These are phyloP conservation scores for Seriola dumerili DNA, from an alignment of 2,113 vertebrate species.

Conservation along the genomic window DNA sequence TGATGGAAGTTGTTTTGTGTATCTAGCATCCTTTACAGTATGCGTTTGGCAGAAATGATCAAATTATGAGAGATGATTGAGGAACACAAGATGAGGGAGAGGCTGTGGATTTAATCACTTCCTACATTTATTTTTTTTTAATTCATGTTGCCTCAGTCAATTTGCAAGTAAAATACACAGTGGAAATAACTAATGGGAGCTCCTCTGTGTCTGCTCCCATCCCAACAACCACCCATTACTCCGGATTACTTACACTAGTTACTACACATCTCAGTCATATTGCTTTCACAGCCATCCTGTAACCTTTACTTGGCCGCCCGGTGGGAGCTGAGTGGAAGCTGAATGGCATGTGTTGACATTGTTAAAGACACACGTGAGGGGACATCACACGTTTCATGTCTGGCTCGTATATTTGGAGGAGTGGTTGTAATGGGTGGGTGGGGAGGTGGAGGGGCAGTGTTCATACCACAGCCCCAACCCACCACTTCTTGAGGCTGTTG, in stretches of 20 bases:
- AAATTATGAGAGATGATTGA: not conserved
- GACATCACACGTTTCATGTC: constrained; percentile 61
- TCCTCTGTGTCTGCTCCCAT: not conserved
- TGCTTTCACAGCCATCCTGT: constrained; percentile 44
- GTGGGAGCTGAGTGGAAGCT: constrained; percentile 44
- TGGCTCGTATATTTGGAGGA: constrained; percentile 45
- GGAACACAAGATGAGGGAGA: not conserved
- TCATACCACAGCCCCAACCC: constrained; percentile 1
- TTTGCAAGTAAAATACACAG: not conserved
- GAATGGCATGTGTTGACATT: constrained; percentile 73
- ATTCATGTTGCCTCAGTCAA: not conserved
- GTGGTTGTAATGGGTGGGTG: not conserved
- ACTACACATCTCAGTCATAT: constrained; percentile 43
- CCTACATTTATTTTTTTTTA: not conserved
- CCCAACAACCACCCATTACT: constrained; percentile 1
- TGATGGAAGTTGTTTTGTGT: not conserved
- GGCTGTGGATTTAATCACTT: not conserved
- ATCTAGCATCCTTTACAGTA: not conserved
- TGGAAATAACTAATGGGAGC: not conserved
- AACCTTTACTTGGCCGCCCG: constrained; percentile 52
- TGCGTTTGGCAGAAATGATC: not conserved
- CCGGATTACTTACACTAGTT: constrained; percentile 48
- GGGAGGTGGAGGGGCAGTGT: not conserved
- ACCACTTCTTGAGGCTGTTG: constrained; percentile 41
- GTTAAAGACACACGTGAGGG: constrained; percentile 66